A percentile compares a stretch with the other conserved stretches of the same genome.
Conservation (phyloP, 2,888 invertebrate genomes). For the Palloptera scutellata region DNA sequence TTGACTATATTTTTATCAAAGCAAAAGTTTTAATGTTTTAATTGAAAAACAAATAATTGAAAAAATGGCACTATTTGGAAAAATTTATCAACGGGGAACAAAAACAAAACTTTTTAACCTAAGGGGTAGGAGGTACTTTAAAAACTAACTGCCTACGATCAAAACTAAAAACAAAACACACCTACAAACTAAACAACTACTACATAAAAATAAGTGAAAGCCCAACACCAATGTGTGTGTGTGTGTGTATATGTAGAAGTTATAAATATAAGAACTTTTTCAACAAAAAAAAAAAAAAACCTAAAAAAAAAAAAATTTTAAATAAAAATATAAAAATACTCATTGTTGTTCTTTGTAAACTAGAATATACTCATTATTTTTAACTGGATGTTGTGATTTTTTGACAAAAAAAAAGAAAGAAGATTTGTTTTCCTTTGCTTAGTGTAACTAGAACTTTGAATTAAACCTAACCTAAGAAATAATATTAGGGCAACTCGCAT, state of each 20-base stretch:
- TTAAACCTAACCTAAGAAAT: constrained; percentile 31
- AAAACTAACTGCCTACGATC: background rate
- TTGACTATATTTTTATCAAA: background rate
- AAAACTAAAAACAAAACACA: background rate
- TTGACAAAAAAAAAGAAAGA: constrained; percentile 33
- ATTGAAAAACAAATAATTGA: constrained; percentile 6
- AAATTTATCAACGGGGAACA: constrained; percentile 46
- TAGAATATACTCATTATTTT: constrained; percentile 56
- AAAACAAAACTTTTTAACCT: background rate
- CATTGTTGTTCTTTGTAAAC: constrained; percentile 50
- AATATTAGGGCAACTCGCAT: background rate
- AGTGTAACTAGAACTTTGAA: background rate
- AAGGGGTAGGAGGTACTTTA: constrained; percentile 5
- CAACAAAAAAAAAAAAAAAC: no score
- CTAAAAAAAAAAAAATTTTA: background rate
- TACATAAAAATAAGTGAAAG: no score
- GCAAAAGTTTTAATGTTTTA: background rate
- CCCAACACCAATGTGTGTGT: background rate
- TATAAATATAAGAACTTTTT: no score
- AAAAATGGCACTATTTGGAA: constrained; percentile 52
- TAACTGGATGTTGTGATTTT: background rate
- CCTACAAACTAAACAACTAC: no score
- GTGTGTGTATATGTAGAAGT: background rate
- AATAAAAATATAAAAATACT: background rate
- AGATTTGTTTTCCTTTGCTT: constrained; percentile 19